Base-by-base conservation (phyloP, 2,113 vertebrate species). In the Murina feae region DNA sequence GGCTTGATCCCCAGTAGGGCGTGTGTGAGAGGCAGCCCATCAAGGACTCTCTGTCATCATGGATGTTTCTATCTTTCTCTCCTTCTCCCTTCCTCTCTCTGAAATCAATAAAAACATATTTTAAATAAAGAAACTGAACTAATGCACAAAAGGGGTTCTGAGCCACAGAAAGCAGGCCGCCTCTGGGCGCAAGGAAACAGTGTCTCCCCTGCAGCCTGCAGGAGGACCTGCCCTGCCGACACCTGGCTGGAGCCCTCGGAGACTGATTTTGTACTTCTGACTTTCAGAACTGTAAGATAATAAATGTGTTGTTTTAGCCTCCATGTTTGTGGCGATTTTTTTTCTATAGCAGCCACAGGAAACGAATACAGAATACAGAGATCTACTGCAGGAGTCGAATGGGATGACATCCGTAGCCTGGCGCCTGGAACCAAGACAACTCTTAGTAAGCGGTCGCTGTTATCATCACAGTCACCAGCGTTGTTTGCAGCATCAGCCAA, bases 361-460 rank as follows among this genome's bases (percentile, higher is more conserved):
- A 68, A 37, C 6, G 17, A 47, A 72, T 3, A 49, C 12, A 74
- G 17, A 47, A 72, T 3, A 49, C 12, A 74, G 72, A 90, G 42
- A 21, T 39, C 66, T 60, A 30, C 0, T 42, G 16, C 42, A 28
- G 55, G 66, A 63, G 42, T 5, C 37, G 14, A 23, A 42, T 0
- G 35, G 28, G 18, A 14, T 39, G 65, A 66, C 12, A 1, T 30
- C 4, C 0, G 0, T 1, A n/a, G n/a, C 44, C 35, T 0, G 25
- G 51, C 0, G 0, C 51, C 21, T 7, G 53, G 55, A 35, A 28
- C 58, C 71, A 7, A 49, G 58, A 14, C 80, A 35, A 49, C 2
- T 12, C 42, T n/a, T 68, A 8, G 14, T 10, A 44, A 72, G 42
- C 7, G 9, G 42, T 0, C 6, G 30, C 58, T 85, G 30, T 47